Conservation (phyloP, 2,797 vertebrate species). For the Sebastes dallii region DNA sequence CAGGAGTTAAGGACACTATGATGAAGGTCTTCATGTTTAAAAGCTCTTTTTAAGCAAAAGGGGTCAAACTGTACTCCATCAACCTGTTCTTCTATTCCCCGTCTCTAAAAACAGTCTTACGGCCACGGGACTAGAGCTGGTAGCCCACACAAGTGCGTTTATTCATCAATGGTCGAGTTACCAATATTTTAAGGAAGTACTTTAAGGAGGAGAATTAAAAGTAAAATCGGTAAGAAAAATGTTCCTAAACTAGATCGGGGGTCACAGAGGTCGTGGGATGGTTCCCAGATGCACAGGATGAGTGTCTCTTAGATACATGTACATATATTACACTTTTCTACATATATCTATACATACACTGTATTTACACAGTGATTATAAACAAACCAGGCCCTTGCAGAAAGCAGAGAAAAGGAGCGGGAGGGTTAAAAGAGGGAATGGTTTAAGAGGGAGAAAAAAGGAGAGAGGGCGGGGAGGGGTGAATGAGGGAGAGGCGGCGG, state of each 20-base stretch:
- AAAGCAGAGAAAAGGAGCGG: conserved; percentile 56
- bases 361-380: conserved; percentile 79
- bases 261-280: conserved; percentile 50
- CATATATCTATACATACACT: conserved; percentile 81
- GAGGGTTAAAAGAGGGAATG: conserved; percentile 47
- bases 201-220: conserved; percentile 17
- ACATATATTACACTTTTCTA: conserved; percentile 83
- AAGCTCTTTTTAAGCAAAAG: conserved; percentile 19
- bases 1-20: conserved; percentile 57
- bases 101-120: conserved; percentile 67
- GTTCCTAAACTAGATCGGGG: conserved; percentile 33
- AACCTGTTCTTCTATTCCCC: conserved; percentile 25
- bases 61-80: conserved; percentile 8
- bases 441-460: conserved; percentile 17
- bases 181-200: conserved; percentile 32
- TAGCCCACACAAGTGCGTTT: conserved; percentile 23
- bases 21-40: conserved; percentile 44
- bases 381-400: conserved; percentile 76
- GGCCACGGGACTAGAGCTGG: conserved; percentile 51
- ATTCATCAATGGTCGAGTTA: conserved; percentile 16
- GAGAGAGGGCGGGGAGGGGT: not conserved
- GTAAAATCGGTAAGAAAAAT: conserved; percentile 16
- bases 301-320: conserved; percentile 80
- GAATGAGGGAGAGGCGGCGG: conserved; percentile 61
- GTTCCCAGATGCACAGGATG: conserved; percentile 74